Evolutionary conservation across 2,113 vertebrate species (phyloP), one percentile per base, ranked within the genome.

Genomic region (Gobiocypris rarus): DNA sequence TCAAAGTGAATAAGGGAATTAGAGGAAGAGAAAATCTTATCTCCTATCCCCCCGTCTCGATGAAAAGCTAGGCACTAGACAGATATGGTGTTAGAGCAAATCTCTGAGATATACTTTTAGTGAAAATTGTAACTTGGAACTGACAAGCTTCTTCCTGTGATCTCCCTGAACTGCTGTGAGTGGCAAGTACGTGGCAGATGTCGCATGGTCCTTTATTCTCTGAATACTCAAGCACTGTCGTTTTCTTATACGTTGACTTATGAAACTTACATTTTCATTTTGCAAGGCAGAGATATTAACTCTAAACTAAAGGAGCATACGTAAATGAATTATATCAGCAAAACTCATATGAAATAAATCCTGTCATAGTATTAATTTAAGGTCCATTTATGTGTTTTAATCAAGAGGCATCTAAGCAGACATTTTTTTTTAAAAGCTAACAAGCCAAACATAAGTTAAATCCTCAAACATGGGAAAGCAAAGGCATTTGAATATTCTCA

Each of bases 21-120:
- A 41, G 74, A 91, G 89, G 81, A 88, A 86, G 77, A 54, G 79
- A 88, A 52, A 48, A 73, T n/a, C 61, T 81, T 82, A 75, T 86
- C 74, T 86, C 56, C 63, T 84, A 70, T 82, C 80, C 48, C 48
- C 71, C 43, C 61, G 31, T 86, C 59, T 77, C 58, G 61, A 82
- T 79, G 34, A 74, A 91, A 93, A 91, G 88, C 82, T 77, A 88
- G 88, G 89, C 85, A 86, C 88, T 75, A 89, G 90, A 89, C 73
- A 86, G 89, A 88, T 89, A 91, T 74, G 87, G 91, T 84, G 91
- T 93, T 94, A 91, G 82, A 38, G 86, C 90, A 93, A 94, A 95
- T 94, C 92, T 93, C 89, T 79, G 82, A 90, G 89, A 91, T 86
- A 75, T 86, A 90, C 90, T 91, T 90, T 92, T 91, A 91, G 91